These are phyloP conservation scores for Crocuta crocuta DNA, from an alignment of 2,113 vertebrate species.

Conservation along the genomic window DNA sequence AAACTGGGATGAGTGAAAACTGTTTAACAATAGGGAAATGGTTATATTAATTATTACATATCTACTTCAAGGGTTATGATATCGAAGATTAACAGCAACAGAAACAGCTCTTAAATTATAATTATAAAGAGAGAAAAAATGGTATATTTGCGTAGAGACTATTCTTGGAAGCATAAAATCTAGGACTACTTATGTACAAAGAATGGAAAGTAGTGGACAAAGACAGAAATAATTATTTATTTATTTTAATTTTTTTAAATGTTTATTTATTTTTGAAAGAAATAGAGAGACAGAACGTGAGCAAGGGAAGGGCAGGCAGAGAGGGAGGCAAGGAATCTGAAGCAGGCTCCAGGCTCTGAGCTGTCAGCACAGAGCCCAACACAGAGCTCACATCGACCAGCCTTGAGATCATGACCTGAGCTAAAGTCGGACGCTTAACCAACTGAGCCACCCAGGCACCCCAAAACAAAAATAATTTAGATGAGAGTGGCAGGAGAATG, in stretches of 20 bases:
- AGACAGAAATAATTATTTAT: background rate
- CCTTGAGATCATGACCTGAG: no score
- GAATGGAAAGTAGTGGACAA: background rate
- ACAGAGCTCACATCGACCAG: accelerated
- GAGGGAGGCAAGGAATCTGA: no score
- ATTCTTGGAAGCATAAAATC: background rate
- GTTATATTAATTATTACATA: background rate
- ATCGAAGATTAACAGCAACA: background rate
- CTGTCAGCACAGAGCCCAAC: no score
- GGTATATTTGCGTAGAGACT: background rate
- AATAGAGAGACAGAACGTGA: no score
- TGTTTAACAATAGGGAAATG: background rate
- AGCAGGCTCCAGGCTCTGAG: no score
- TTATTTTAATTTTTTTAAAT: no score
- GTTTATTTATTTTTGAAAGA: no score
- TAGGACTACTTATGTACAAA: background rate
- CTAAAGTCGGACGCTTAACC: no score
- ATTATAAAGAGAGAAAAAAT: background rate
- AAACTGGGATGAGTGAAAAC: background rate
- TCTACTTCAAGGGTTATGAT: background rate
- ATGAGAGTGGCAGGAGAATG: background rate
- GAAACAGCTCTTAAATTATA: background rate
- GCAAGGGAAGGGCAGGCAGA: no score
- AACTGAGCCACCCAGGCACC: no score
- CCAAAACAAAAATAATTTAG: background rate